Base-by-base conservation (phyloP, 2,113 vertebrate genomes). In the Ceyx melanurus region DNA sequence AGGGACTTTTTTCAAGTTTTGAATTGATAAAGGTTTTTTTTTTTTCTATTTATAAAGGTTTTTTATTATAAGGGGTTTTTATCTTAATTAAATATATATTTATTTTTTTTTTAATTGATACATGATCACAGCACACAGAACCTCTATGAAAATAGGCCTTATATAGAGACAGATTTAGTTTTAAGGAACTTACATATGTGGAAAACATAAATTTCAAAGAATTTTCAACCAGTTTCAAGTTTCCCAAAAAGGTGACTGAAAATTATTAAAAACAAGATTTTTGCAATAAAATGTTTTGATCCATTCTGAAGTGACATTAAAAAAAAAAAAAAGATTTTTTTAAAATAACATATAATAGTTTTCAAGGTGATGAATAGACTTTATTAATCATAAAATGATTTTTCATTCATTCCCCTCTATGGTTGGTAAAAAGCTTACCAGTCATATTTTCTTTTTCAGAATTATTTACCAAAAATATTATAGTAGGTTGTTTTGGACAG, bases 391-490 rank as follows among this genome's bases (percentile, higher is more conserved):
- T 33, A 68, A 21, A 42, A 75, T 1, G 16, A 67, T 46, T 40
- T 95, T 91, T 88, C 25, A 40, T 23, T 67, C 57, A 35, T 48
- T 91, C 46, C 66, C 16, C 18, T 54, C n/a, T 53, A 18, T 19
- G 29, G 56, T 19, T 80, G 15, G 22, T 51, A 51, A 76, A 81
- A 78, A 66, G n/a, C 29, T 67, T 74, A 82, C 45, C 13, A 81
- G 13, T 29, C 42, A 31, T 48, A 35, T 82, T 93, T 94, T 67
- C 15, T 75, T 82, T 71, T 68, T 64, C 2, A 3, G 12, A 75
- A 70, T 84, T 79, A 90, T 93, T 88, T 68, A 51, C 35, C 29
- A 64, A 74, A 80, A 86, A 80, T 8, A 35, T 76, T 56, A 22
- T 21, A 53, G 68, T 28, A 60, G 12, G 70, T 86, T 88, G 81